Evolutionary conservation across 2,888 invertebrate species (phyloP).

Genomic region (Synergus gifuensis): DNA sequence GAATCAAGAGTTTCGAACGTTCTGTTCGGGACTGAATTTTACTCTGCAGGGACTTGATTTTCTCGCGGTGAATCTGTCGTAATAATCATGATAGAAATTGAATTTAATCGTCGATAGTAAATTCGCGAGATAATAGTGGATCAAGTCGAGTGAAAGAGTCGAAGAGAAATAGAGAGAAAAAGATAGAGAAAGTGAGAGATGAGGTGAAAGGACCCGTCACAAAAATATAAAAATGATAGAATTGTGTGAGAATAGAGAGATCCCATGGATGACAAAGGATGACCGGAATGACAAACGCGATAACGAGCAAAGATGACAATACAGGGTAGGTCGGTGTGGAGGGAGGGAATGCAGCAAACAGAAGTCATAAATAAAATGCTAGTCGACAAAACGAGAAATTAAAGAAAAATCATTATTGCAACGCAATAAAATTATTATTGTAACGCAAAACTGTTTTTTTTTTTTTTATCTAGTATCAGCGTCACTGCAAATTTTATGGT

Average conservation of each 20-base stretch:
- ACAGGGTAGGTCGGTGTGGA: slow-evolving; percentile 48
- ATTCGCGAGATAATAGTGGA: slow-evolving; percentile 33
- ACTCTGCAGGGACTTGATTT: slow-evolving; percentile 90
- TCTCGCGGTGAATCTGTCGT: slow-evolving; percentile 89
- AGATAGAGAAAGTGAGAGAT: slow-evolving; percentile 53
- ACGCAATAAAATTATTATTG: not conserved
- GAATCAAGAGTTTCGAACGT: slow-evolving; percentile 91
- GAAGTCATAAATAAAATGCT: slow-evolving; percentile 74
- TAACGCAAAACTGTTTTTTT: slow-evolving; percentile 6
- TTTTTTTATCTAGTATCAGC: not conserved
- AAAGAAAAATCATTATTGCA: slow-evolving; percentile 57
- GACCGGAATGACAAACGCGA: slow-evolving; percentile 50
- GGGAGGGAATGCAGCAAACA: slow-evolving; percentile 70
- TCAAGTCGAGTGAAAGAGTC: slow-evolving; percentile 57
- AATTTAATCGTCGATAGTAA: slow-evolving; percentile 22
- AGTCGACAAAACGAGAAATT: slow-evolving; percentile 62
- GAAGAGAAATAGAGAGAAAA: slow-evolving; percentile 58
- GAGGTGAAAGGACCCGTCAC: slow-evolving; percentile 43
- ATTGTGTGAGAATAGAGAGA: slow-evolving; percentile 49
- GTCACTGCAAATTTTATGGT: slow-evolving; percentile 13
- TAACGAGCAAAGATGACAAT: slow-evolving; percentile 48
- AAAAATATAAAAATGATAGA: slow-evolving; percentile 47
- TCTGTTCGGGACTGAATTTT: slow-evolving; percentile 93
- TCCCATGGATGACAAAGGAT: slow-evolving; percentile 50
- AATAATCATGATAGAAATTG: slow-evolving; percentile 44